phyloP scores from a whole-genome alignment of 2,888 invertebrate genomes.

The Chrysodeixis includens region DNA sequence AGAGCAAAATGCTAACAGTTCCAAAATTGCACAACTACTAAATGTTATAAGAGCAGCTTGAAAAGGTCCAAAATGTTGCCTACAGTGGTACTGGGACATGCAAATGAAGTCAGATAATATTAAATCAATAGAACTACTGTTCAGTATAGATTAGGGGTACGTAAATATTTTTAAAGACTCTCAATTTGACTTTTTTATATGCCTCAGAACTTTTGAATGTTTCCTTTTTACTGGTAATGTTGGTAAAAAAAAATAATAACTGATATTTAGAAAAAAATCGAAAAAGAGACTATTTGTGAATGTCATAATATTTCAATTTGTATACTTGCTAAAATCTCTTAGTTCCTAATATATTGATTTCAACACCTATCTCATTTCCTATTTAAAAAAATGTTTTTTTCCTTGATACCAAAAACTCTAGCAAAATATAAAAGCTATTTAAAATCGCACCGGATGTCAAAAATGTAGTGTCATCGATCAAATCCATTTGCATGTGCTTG shows the following conservation, averaged over 20 bases:
- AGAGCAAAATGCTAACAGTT: not conserved
- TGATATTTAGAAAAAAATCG: no score
- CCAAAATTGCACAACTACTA: not conserved
- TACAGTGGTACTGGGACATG: not conserved
- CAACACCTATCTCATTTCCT: not conserved
- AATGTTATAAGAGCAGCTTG: not conserved
- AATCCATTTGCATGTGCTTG: conserved; percentile 65
- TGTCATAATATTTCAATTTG: no score
- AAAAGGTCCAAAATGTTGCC: not conserved
- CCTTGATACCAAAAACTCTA: not conserved
- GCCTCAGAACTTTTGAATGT: no score
- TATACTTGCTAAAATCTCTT: no score
- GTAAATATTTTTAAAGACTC: no score
- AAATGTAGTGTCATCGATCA: conserved; percentile 71
- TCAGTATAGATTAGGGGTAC: no score
- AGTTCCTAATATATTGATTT: no score
- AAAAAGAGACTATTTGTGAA: no score
- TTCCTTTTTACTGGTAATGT: no score
- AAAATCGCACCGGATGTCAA: conserved; percentile 43
- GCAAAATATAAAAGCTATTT: conserved; percentile 5
- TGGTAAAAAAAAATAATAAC: no score
- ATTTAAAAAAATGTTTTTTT: not conserved
- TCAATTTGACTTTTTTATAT: no score
- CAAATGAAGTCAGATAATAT: not conserved
- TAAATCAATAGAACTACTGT: no score